Percentiles rank a stretch among this genome's conserved stretches.
Evolutionary conservation across 1,140 invertebrate species (phyloP).

Genomic region (Drosophila orosa): DNA sequence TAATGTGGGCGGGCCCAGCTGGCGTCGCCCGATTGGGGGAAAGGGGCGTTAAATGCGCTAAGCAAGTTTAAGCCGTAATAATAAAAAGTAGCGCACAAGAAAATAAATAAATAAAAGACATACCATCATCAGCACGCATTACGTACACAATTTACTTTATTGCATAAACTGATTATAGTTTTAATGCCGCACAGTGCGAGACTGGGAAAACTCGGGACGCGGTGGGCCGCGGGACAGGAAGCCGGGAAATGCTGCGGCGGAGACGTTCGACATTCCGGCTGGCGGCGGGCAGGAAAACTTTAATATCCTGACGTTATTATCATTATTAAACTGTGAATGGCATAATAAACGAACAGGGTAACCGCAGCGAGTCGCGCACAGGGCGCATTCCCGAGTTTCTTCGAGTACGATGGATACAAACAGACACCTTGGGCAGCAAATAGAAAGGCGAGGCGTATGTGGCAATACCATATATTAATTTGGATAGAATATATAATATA

Average conservation of each 20-base stretch:
- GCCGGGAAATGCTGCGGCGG: conserved; percentile 2
- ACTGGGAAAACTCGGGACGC: not conserved
- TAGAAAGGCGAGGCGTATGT: no score
- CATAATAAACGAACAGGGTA: conserved; percentile 80
- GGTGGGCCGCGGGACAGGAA: conserved; percentile 8
- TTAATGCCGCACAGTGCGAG: conserved; percentile 64
- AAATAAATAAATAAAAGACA: conserved; percentile 82
- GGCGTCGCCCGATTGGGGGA: conserved; percentile 4
- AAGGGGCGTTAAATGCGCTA: conserved; percentile 64
- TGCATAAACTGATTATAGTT: conserved; percentile 83
- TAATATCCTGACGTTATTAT: conserved; percentile 82
- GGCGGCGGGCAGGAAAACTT: conserved; percentile 74
- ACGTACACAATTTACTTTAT: conserved; percentile 83
- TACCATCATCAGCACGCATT: conserved; percentile 75
- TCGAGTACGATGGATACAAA: conserved; percentile 40
- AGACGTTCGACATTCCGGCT: conserved; percentile 44
- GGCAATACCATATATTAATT: no score
- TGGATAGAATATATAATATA: not conserved
- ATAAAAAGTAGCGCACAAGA: conserved; percentile 78
- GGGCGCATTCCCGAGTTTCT: conserved; percentile 36
- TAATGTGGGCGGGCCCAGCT: conserved; percentile 54
- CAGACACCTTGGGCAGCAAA: not conserved
- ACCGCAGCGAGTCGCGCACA: conserved; percentile 56
- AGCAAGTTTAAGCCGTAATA: conserved; percentile 69
- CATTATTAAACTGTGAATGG: conserved; percentile 82